Conservation (phyloP, 2,797 vertebrate species). For the Atherinosoma microstoma region DNA sequence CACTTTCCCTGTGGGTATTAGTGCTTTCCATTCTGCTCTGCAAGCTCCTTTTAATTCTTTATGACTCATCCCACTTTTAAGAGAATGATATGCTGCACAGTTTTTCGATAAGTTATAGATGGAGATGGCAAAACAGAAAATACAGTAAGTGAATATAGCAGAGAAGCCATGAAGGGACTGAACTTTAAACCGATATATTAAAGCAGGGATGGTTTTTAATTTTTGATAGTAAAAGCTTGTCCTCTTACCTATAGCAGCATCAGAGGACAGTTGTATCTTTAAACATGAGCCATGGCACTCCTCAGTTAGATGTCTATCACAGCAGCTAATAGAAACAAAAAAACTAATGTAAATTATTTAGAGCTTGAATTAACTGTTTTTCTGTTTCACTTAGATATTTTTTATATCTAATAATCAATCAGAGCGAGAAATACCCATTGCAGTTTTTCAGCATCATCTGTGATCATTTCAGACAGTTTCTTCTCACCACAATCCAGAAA, state of each 20-base stretch:
- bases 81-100: slow-evolving; percentile 11
- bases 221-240: not conserved
- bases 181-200: not conserved
- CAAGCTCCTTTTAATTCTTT: slow-evolving; percentile 11
- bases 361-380: not conserved
- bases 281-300: not conserved
- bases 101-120: not conserved
- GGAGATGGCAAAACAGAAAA: not conserved
- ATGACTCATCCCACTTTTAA: slow-evolving; percentile 23
- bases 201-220: not conserved
- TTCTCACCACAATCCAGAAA: not conserved
- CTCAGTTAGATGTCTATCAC: no score
- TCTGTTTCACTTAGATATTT: not conserved
- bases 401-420: not conserved
- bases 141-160: not conserved
- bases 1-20: slow-evolving; percentile 2
- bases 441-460: not conserved
- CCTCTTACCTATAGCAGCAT: not conserved
- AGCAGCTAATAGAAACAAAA: not conserved
- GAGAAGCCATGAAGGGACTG: not conserved
- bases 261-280: not conserved
- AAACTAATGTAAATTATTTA: not conserved
- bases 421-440: not conserved
- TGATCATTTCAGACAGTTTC: not conserved
- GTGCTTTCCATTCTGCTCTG: slow-evolving; percentile 6